Base-by-base conservation (phyloP, 2,113 vertebrate species). In the Dascyllus trimaculatus region DNA sequence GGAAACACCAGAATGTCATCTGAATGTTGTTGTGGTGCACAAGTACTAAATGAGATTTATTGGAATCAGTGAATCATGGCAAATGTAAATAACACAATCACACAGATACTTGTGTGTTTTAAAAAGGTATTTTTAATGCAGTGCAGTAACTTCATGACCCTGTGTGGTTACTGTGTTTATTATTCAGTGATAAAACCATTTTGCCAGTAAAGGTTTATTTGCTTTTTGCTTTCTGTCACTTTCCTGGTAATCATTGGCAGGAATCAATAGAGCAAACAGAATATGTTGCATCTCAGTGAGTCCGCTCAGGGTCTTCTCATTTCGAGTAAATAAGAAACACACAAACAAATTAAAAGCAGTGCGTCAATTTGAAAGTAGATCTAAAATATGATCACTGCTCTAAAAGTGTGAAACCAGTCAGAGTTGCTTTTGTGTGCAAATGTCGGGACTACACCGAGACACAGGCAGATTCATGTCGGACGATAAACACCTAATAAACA, bases 241-340 rank as follows among this genome's bases (percentile, higher is more conserved):
- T 59, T 68, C 48, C 66, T 11, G 73, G 57, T 48, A 91, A 91
- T 89, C 59, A 91, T 92, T 88, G 29, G 40, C 54, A 54, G 60
- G 3, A 81, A 89, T 91, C 90, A 88, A 89, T 91, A 32, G 1
- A 22, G 19, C 70, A 88, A 91, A 88, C 79, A 84, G 60, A 71
- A 49, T 26, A 19, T 0, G 3, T 35, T 67, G 40, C 11, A 71
- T 73, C 63, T 63, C 21, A 29, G 18, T 6, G 49, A 32, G 25
- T 38, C 21, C 4, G 29, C 49, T 29, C 13, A n/a, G 11, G 1
- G 13, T 60, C 15, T 29, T 29, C 21, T 21, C 5, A 24, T 49
- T 25, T n/a, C 19, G 29, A 49, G 54, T 62, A 29, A 61, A 58
- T 21, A 35, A 60, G 14, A 14, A 43, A 61, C 22, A 8, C 24